These are phyloP conservation scores for Premnoplex brunnescens DNA, from an alignment of 2,797 vertebrate genomes.

Conservation along the genomic window DNA sequence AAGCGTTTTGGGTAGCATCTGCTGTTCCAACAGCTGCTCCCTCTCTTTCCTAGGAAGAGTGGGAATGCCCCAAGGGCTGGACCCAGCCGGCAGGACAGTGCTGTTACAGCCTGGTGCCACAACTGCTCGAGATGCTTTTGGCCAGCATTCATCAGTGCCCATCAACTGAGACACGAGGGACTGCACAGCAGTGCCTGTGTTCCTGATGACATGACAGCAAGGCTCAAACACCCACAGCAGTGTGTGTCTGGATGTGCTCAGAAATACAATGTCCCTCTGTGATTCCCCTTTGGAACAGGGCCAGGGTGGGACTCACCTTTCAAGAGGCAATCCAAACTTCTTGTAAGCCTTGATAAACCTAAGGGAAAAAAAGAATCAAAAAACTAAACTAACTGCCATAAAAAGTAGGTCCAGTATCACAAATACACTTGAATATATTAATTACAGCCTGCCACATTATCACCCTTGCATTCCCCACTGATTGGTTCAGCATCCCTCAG, in stretches of 20 bases:
- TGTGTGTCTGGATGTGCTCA: neutral
- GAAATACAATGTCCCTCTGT: neutral
- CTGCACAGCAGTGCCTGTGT: neutral
- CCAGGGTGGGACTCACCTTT: constrained; percentile 81
- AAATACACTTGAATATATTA: neutral
- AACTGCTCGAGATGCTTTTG: neutral
- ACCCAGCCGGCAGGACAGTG: neutral
- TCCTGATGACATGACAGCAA: neutral
- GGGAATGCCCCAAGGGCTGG: neutral
- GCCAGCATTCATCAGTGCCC: neutral
- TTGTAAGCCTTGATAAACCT: constrained; percentile 99
- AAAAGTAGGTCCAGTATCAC: neutral
- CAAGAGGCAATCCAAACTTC: constrained; percentile 95
- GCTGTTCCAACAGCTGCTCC: neutral
- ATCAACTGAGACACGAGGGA: neutral
- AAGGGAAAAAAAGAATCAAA: neutral
- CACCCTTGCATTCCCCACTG: neutral
- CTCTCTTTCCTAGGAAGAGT: neutral
- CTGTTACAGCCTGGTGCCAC: rapidly evolving
- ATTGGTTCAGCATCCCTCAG: constrained; percentile 20
- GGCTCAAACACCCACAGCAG: neutral
- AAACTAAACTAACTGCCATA: neutral
- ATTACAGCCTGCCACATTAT: constrained; percentile 5
- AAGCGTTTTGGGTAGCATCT: neutral
- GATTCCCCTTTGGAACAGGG: neutral